Percentiles rank a stretch among this genome's conserved stretches.
These are phyloP conservation scores for Neofelis nebulosa DNA, from an alignment of 2,113 vertebrate species.

Conservation along the genomic window DNA sequence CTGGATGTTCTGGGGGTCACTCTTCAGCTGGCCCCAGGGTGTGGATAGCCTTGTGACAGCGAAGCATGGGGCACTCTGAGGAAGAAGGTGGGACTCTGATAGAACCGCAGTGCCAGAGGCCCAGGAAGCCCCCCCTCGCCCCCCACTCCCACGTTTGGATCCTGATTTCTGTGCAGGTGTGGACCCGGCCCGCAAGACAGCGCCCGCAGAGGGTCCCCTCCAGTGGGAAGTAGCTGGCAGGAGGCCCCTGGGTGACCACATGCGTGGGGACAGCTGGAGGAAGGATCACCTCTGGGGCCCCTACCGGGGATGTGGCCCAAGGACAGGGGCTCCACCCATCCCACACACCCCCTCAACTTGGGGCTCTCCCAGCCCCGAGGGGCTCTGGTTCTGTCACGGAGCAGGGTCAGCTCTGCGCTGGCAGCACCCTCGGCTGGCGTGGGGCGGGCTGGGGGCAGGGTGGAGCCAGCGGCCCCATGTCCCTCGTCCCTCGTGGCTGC, in stretches of 20 bases:
- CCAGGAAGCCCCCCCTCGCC: background rate
- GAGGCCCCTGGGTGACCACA: background rate
- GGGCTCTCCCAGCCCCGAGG: background rate
- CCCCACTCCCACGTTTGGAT: no score
- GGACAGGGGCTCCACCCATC: background rate
- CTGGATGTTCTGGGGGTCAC: background rate
- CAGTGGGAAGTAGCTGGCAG: background rate
- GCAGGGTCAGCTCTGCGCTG: background rate
- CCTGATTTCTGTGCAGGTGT: background rate
- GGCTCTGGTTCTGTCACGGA: background rate
- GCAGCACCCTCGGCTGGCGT: fast-evolving
- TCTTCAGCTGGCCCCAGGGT: background rate
- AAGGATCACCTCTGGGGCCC: background rate
- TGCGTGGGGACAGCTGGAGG: fast-evolving
- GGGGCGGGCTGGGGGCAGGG: fast-evolving
- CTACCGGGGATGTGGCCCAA: fast-evolving
- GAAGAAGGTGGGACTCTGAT: background rate
- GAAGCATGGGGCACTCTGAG: background rate
- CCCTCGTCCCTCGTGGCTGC: background rate
- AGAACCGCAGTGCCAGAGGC: fast-evolving
- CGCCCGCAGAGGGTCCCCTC: no score
- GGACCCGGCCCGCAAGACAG: background rate
- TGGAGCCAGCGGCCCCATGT: background rate
- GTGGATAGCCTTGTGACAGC: background rate
- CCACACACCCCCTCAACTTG: fast-evolving